These are phyloP conservation scores for Illadopsis cleaveri DNA, from an alignment of 2,113 vertebrate species.

Conservation along the genomic window DNA sequence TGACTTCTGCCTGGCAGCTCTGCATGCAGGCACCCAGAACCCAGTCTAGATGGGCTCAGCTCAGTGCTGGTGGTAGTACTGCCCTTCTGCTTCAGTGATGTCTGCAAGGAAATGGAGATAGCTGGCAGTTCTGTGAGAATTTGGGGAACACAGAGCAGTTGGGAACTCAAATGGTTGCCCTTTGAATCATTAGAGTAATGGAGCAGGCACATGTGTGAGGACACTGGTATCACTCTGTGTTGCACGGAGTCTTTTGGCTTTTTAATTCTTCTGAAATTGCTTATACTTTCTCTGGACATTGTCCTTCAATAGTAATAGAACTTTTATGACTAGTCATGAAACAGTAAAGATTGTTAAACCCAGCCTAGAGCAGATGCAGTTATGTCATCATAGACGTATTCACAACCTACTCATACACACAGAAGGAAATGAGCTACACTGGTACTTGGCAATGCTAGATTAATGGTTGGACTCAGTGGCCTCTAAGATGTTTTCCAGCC, in stretches of 20 bases:
- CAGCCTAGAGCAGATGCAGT: not conserved
- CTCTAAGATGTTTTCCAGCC: not conserved
- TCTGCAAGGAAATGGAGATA: not conserved
- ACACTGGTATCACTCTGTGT: not conserved
- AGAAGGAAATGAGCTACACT: not conserved
- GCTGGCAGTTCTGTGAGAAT: not conserved
- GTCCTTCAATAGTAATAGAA: not conserved
- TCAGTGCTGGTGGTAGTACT: rapidly evolving
- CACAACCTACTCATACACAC: not conserved
- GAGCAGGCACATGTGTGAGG: not conserved
- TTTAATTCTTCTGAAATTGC: not conserved
- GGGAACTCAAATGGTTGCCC: not conserved
- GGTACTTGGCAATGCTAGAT: not conserved
- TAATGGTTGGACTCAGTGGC: not conserved
- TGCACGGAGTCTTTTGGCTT: not conserved
- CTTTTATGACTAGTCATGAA: not conserved
- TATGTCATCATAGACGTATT: not conserved
- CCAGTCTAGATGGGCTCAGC: not conserved
- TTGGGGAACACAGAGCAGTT: not conserved
- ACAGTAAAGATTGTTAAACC: not conserved
- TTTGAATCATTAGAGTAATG: not conserved
- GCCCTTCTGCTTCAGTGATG: not conserved
- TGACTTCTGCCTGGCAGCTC: not conserved
- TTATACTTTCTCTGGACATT: not conserved
- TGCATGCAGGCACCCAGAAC: rapidly evolving